Base-by-base conservation (phyloP, 1,140 invertebrate genomes). In the Lepidurus couesii region DNA sequence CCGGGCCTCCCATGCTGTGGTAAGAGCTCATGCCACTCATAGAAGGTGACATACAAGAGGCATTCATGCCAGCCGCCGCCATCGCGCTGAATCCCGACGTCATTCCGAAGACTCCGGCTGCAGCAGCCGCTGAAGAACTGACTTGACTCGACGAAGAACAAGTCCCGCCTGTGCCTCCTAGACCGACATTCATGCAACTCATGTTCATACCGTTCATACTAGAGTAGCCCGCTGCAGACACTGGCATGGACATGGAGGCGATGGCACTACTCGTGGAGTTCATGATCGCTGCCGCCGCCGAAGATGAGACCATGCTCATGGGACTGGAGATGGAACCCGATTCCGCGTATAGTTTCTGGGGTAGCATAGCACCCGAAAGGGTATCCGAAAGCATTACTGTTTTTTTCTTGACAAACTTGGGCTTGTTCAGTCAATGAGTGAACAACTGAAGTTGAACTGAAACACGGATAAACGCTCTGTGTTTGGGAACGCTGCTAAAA, bases 1-100 rank as follows among this genome's bases (percentile, higher is more conserved):
- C 74, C 89, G 93, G 92, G 81, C 89, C 90, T 79, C 89, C 88
- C 83, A 92, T 89, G 81, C 92, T 91, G 73, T 90, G 90, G 73
- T 79, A 79, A 47, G 78, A 74, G 44, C 74, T 74, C 42, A 26
- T 44, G 34, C 44, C 78, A 43, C 73, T 74, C 78, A 79, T 79
- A 9, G 73, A 74, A 10, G 90, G 87, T 76, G 89, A 88, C 89
- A 90, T 90, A 82, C 89, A 90, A 81, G 89, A 90, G 78, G 89
- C 87, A 82, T 88, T 88, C 85, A 90, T 90, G 0, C 45, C 65
- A 43, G 75, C 10, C 26, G 75, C 44, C 85, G 81, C 88, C 77
- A 88, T 85, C 86, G 88, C 91, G 84, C 86, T 89, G 83, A 87
- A 87, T 82, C 86, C 89, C 82, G 89, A 89, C 75, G 86, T 43